These are phyloP conservation scores for Yponomeuta plumbellus DNA, from an alignment of 2,888 invertebrate genomes.

Conservation along the genomic window DNA sequence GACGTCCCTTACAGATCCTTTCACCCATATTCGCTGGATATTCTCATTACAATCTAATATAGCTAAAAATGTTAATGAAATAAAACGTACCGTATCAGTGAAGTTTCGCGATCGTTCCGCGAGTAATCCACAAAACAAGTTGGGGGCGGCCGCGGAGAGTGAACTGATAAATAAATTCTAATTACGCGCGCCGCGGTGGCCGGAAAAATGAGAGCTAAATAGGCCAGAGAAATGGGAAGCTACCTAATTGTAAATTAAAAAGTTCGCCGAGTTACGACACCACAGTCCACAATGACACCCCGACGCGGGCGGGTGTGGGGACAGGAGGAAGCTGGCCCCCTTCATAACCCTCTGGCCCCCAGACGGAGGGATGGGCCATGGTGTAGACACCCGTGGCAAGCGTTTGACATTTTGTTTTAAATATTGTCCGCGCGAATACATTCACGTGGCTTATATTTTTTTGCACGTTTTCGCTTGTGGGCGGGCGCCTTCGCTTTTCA, in stretches of 20 bases:
- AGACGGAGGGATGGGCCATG: constrained; percentile 36
- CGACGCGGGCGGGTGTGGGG: constrained; percentile 36
- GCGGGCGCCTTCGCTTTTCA: constrained; percentile 40
- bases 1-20: too few species aligned
- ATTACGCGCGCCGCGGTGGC: constrained; percentile 63
- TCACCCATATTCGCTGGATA: too few species aligned
- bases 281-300: constrained; percentile 76
- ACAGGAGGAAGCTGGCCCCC: constrained; percentile 23
- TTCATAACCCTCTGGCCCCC: constrained; percentile 29
- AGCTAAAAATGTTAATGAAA: not conserved
- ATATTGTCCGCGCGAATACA: constrained; percentile 74
- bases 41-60: too few species aligned
- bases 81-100: not conserved
- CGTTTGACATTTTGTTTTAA: constrained; percentile 77
- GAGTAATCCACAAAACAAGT: not conserved
- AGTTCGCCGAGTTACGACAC: constrained; percentile 76
- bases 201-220: constrained; percentile 75
- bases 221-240: constrained; percentile 76
- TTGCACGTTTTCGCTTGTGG: constrained; percentile 33
- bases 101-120: not conserved
- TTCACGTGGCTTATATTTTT: constrained; percentile 67
- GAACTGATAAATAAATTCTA: constrained; percentile 67
- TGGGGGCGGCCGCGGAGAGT: not conserved
- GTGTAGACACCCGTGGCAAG: constrained; percentile 69
- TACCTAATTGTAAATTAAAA: constrained; percentile 78